Conservation (phyloP, 53 echinoderm and acorn worm genomes). For the Echinometra lucunter region DNA sequence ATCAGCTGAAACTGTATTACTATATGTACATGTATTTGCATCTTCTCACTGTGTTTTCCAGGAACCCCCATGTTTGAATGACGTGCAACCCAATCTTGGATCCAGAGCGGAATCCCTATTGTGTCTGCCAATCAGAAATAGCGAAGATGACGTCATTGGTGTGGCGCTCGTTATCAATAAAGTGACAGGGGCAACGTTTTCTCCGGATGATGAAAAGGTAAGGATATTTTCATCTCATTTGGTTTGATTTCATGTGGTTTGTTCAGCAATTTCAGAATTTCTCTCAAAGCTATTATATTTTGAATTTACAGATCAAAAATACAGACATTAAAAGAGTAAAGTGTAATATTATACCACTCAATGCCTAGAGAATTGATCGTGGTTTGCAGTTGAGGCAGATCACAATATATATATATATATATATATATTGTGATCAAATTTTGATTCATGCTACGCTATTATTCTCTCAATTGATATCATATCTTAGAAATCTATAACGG, state of each 20-base stretch:
- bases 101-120: conserved; percentile 84
- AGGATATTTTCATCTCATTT: background rate
- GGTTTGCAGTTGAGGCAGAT: background rate
- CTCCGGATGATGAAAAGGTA: conserved; percentile 68
- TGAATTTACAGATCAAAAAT: no score
- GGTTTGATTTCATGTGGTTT: no score
- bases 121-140: conserved; percentile 95
- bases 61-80: conserved; percentile 83
- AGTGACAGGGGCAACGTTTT: conserved; percentile 81
- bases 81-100: conserved; percentile 80
- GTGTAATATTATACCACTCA: background rate
- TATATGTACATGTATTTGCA: no score
- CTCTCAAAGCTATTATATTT: no score
- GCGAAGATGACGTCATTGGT: conserved; percentile 97
- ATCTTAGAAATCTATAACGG: no score
- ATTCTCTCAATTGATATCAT: no score
- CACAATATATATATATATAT: background rate
- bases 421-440: no score
- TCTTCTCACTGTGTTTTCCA: conserved; percentile 52
- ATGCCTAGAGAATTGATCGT: background rate
- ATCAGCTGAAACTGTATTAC: background rate
- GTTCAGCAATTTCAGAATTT: no score
- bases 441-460: no score
- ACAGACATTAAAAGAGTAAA: no score
- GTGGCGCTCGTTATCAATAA: conserved; percentile 94